Percentiles rank a stretch among this genome's conserved stretches.
Evolutionary conservation across 2,888 invertebrate species (phyloP).

Genomic region (Caenorhabditis sp.): DNA sequence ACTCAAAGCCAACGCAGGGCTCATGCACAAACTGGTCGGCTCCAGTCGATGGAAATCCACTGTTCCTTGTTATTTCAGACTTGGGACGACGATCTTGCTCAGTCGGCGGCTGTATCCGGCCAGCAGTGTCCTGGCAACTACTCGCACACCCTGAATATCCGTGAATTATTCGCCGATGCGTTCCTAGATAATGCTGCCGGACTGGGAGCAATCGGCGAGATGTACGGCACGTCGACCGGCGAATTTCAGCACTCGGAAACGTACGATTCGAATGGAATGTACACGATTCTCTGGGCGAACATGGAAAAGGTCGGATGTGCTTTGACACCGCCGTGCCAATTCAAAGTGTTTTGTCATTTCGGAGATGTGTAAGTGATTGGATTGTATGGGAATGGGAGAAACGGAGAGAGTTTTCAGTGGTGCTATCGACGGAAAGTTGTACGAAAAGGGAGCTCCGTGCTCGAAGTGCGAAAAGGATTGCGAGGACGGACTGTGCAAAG

Average conservation of each 20-base stretch:
- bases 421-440: constrained; percentile 4
- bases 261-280: constrained; percentile 1
- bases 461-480: constrained; percentile 7
- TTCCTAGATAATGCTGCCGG: constrained; percentile 5
- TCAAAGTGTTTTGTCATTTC: constrained; percentile 15
- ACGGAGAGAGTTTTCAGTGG: constrained; percentile 22
- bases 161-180: neutral
- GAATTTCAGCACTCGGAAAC: neutral
- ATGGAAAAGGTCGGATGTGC: constrained; percentile 17
- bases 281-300: constrained; percentile 17
- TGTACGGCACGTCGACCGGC: constrained; percentile 2
- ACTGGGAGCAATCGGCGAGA: neutral
- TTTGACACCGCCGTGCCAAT: neutral
- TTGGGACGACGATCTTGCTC: constrained; percentile 7
- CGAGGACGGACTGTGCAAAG: constrained; percentile 16
- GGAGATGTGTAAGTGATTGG: constrained; percentile 24
- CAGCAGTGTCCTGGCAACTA: neutral
- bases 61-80: too few species aligned
- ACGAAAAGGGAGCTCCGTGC: constrained; percentile 6
- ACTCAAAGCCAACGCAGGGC: neutral
- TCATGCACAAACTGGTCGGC: constrained; percentile 4
- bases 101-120: neutral
- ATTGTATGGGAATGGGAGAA: too few species aligned
- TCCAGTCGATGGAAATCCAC: too few species aligned
- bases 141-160: neutral